phyloP scores from a whole-genome alignment of 2,888 invertebrate genomes.

The Apodemia hepburni region DNA sequence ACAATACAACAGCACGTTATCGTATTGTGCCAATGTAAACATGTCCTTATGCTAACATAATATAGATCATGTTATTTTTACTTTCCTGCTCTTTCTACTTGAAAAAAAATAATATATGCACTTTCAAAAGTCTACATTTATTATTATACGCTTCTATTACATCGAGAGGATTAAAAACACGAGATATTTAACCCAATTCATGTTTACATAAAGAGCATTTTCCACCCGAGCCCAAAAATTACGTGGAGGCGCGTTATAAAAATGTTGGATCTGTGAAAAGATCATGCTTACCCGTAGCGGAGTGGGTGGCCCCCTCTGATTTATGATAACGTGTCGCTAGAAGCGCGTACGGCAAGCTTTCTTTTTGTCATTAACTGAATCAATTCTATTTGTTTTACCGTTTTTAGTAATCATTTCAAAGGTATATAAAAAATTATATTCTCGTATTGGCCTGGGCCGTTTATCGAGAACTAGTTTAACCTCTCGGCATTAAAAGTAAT shows the following conservation, averaged over 20 bases:
- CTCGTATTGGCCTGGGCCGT: too few relatives aligned
- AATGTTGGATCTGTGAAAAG: conserved; percentile 77
- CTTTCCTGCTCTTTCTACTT: too few relatives aligned
- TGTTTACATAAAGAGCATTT: conserved; percentile 10
- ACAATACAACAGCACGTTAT: too few relatives aligned
- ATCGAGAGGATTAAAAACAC: neutral
- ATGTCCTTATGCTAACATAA: too few relatives aligned
- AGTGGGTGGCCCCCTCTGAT: conserved; percentile 69
- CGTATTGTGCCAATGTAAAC: too few relatives aligned
- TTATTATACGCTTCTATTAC: neutral
- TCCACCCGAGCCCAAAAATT: conserved; percentile 32
- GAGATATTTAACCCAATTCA: neutral
- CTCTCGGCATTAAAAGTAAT: too few relatives aligned
- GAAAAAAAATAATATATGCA: neutral
- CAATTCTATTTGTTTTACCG: conserved; percentile 16
- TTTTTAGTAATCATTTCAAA: conserved; percentile 2
- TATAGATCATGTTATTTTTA: too few relatives aligned
- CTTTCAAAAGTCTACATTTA: conserved; percentile 1
- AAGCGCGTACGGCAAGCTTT: conserved; percentile 52
- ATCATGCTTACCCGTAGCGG: conserved; percentile 64
- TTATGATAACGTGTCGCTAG: conserved; percentile 77
- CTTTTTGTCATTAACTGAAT: conserved; percentile 76
- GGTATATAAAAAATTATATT: neutral
- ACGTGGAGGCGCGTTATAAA: conserved; percentile 70
- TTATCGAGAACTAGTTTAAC: too few relatives aligned